These are phyloP conservation scores for Meles meles DNA, from an alignment of 2,113 vertebrate genomes.

Conservation along the genomic window DNA sequence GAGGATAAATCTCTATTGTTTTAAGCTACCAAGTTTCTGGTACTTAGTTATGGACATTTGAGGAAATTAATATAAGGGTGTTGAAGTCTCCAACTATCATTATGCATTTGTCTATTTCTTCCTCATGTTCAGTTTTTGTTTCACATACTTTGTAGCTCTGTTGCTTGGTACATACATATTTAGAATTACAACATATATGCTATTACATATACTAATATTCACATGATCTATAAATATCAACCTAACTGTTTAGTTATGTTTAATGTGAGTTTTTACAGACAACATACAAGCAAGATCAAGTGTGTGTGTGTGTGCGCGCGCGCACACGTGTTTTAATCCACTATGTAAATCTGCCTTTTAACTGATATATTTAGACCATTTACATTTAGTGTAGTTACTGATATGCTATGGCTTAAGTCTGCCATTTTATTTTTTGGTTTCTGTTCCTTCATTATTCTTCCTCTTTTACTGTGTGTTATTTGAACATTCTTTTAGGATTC, in stretches of 20 bases:
- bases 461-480: neutral
- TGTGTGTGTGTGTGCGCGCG: neutral
- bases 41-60: neutral
- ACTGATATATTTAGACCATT: neutral
- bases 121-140: neutral
- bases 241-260: neutral
- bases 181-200: neutral
- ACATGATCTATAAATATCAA: neutral
- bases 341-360: neutral
- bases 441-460: neutral
- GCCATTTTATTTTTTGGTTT: neutral
- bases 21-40: neutral
- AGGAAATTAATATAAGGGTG: neutral
- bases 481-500: neutral
- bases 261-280: neutral
- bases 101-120: neutral
- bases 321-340: neutral
- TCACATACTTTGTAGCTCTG: neutral
- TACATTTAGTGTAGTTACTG: neutral
- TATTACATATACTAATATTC: neutral
- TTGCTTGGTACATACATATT: neutral
- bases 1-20: neutral
- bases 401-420: neutral
- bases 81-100: neutral
- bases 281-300: neutral